phyloP scores from a whole-genome alignment of 1,140 invertebrate genomes.

The Stegodyphus mimosarum region DNA sequence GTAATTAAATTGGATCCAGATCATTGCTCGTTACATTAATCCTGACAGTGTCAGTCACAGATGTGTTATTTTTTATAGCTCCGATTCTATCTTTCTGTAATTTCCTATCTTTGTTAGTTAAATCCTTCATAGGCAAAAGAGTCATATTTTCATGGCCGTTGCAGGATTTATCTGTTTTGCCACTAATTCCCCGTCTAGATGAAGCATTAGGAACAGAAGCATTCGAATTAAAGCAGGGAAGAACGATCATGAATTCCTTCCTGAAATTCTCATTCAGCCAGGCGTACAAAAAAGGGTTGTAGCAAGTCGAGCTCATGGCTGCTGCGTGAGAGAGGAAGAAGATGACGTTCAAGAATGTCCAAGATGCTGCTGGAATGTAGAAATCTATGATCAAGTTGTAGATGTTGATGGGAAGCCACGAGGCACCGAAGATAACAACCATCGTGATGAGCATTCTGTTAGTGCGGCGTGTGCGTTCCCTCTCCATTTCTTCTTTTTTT shows the following conservation, averaged over 20 bases:
- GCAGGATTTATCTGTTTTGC: slow-evolving; percentile 52
- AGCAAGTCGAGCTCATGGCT: slow-evolving; percentile 72
- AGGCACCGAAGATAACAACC: slow-evolving; percentile 70
- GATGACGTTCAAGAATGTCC: slow-evolving; percentile 66
- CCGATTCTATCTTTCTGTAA: slow-evolving; percentile 48
- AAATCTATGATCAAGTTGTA: slow-evolving; percentile 72
- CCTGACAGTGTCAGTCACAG: slow-evolving; percentile 43
- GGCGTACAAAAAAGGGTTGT: slow-evolving; percentile 73
- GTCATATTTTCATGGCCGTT: slow-evolving; percentile 58
- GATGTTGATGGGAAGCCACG: slow-evolving; percentile 72
- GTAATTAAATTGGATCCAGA: slow-evolving; percentile 2
- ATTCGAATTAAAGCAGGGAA: slow-evolving; percentile 57
- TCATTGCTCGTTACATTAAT: slow-evolving; percentile 52
- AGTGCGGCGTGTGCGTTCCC: slow-evolving; percentile 64
- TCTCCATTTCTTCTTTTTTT: slow-evolving; percentile 67
- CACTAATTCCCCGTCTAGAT: slow-evolving; percentile 12
- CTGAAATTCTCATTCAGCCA: slow-evolving; percentile 67
- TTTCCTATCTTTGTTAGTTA: slow-evolving; percentile 43
- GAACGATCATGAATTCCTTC: slow-evolving; percentile 64
- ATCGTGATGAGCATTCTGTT: slow-evolving; percentile 70
- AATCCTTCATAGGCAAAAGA: slow-evolving; percentile 43
- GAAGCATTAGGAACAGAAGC: neutral
- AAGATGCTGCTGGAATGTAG: slow-evolving; percentile 67
- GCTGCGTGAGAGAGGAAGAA: slow-evolving; percentile 72
- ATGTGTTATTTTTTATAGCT: slow-evolving; percentile 38